phyloP scores from a whole-genome alignment of 2,113 vertebrate genomes.

The Platanista minor region DNA sequence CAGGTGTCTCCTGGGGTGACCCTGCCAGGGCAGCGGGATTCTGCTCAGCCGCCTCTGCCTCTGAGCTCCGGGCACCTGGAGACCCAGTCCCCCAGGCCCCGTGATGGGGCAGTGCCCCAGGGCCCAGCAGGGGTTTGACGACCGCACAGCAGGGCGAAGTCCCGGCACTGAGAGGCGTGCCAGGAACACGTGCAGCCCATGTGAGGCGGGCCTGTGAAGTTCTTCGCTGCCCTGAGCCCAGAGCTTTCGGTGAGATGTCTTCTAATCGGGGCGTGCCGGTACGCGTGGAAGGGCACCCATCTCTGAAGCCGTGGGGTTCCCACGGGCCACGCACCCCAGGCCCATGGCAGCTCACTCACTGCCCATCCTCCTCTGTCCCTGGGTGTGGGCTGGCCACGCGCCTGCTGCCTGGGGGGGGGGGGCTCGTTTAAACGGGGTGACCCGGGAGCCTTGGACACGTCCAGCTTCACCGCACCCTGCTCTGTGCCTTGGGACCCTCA shows the following conservation, averaged over 20 bases:
- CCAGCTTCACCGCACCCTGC: background rate
- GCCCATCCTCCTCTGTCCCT: background rate
- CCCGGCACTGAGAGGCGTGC: fast-evolving
- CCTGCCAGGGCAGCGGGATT: fast-evolving
- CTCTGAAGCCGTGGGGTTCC: background rate
- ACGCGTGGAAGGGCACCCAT: background rate
- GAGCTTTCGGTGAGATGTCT: background rate
- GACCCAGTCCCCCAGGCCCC: background rate
- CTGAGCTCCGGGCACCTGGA: background rate
- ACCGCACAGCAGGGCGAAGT: background rate
- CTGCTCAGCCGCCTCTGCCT: fast-evolving
- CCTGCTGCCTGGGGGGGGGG: too few relatives aligned
- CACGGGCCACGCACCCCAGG: fast-evolving
- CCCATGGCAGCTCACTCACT: fast-evolving
- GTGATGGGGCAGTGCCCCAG: too few relatives aligned
- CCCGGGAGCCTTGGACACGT: background rate
- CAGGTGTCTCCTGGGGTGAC: too few relatives aligned
- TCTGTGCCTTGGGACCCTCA: background rate
- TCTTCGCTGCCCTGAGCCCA: too few relatives aligned
- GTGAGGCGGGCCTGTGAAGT: fast-evolving
- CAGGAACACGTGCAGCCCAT: background rate
- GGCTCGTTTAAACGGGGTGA: background rate
- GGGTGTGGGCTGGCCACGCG: fast-evolving
- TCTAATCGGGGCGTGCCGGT: too few relatives aligned
- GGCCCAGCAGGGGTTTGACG: background rate